These are phyloP conservation scores for Hippolais icterina DNA, from an alignment of 2,113 vertebrate species.

Conservation along the genomic window DNA sequence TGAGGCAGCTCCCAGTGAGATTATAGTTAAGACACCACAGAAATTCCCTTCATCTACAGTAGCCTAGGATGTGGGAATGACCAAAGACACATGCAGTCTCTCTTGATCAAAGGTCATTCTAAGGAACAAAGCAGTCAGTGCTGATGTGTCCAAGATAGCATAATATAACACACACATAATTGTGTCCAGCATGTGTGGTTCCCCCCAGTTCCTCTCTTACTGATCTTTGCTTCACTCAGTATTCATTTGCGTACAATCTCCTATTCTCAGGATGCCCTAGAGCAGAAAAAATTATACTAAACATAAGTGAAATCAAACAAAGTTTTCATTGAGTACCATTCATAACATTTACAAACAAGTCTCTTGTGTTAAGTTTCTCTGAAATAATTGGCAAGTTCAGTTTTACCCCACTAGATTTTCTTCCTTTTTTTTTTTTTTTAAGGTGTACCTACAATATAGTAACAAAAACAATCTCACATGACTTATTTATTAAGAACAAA, in stretches of 20 bases:
- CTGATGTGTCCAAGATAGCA: constrained; percentile 71
- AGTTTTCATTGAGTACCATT: constrained; percentile 64
- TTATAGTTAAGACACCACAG: constrained; percentile 70
- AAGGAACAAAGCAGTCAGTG: constrained; percentile 71
- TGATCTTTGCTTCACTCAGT: constrained; percentile 69
- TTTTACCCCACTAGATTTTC: not conserved
- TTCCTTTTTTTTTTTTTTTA: not conserved
- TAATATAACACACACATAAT: constrained; percentile 66
- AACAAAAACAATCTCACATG: not conserved
- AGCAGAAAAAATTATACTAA: constrained; percentile 73
- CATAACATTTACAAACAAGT: constrained; percentile 69
- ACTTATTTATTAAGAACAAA: not conserved
- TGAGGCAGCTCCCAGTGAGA: constrained; percentile 74
- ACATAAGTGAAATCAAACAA: constrained; percentile 69
- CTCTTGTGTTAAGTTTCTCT: constrained; percentile 52
- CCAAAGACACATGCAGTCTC: constrained; percentile 74
- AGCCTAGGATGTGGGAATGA: constrained; percentile 76
- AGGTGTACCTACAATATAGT: not conserved
- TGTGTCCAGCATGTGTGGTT: constrained; percentile 70
- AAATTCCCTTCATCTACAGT: constrained; percentile 73
- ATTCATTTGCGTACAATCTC: constrained; percentile 70
- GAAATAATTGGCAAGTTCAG: constrained; percentile 48
- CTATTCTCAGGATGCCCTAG: constrained; percentile 68
- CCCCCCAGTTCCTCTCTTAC: constrained; percentile 70
- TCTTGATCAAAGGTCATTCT: constrained; percentile 73